Evolutionary conservation across 30 jellyfish, hydroid and myxozoan genomes (phyloP), one percentile per base, ranked within the genome.

Genomic region (Calvadosia cruxmelitensis): DNA sequence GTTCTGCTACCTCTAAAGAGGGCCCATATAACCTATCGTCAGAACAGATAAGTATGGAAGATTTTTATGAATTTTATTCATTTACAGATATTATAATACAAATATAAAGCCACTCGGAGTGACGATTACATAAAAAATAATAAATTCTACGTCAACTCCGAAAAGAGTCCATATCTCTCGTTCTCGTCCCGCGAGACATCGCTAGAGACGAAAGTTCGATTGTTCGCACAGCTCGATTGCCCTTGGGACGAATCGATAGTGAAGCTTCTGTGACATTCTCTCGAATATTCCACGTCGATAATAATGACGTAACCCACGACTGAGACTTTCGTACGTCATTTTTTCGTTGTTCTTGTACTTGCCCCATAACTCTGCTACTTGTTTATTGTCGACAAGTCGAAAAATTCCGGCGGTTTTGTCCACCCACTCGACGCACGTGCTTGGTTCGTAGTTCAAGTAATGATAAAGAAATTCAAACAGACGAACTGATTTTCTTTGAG

Each of bases 241-340:
- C 75, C 71, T 76, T 70, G 75, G 64, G 74, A 83, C 69, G 71
- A 84, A 84, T 67, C 70, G 76, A 77, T 84, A 84, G 42, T 84
- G 95, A 77, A 84, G 79, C 51, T 84, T 84, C 74, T 84, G 75
- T 74, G 83, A 75, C 69, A 84, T 87, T 53, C 89, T 77, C 7
- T 31, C 23, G 50, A 84, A 72, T 10, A 84, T 67, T 5, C 84
- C 95, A 49, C 69, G 95, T 0, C 81, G 73, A 52, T 84, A 84
- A 66, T 84, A 84, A 48, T 84, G 95, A 50, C 95, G 95, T 49
- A 84, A 71, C 34, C 92, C 95, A 13, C 95, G 68, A 66, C 95
- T 84, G 50, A 84, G 71, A 73, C 92, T 76, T 72, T 84, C 95
- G 69, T 84, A 84, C 69, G 95, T 69, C 95, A 84, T 84, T 57